Evolutionary conservation across 2,888 invertebrate species (phyloP), one percentile per base, ranked within the genome.

Genomic region (Leptogaster cylindrica): DNA sequence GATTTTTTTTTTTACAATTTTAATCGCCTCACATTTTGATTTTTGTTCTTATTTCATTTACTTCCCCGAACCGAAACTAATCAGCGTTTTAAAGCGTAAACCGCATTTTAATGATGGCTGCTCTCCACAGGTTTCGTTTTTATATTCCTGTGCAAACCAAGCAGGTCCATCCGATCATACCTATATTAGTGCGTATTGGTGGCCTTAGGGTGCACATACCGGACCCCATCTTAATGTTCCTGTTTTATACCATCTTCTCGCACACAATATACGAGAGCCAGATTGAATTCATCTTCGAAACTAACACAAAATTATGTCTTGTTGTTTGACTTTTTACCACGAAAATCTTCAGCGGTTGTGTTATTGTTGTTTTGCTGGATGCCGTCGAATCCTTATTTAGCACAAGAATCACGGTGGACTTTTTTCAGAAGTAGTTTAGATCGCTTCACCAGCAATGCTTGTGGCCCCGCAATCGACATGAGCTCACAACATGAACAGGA

Each of bases 41-140:
- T 36, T 27, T 48, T 33, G 44, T 61, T 61, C 16, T 39, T 44
- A 58, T 27, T 67, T 61, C 33, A 50, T n/a, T 48, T 44, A 46
- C n/a, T n/a, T n/a, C n/a, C n/a, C n/a, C 58, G 36, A 14, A 70
- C 70, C 71, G 71, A 71, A 71, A 71, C 71, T 71, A 71, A 71
- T 71, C 71, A 71, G 66, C 71, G 67, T 70, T 71, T 71, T 71
- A 71, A 71, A 71, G 71, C 71, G 71, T 71, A 71, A 71, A 71
- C 71, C 69, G 71, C 67, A 69, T 70, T 71, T 71, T 71, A 71
- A 71, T 71, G 71, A 71, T 71, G 71, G 71, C 71, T 70, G 71
- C 69, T 70, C 55, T 68, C 67, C 31, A 36, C 67, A 68, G 67
- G 61, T 51, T 44, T 50, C 50, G 27, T 66, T 66, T 66, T 66